phyloP scores from a whole-genome alignment of 2,113 vertebrate species.

The Toxotes chatareus region DNA sequence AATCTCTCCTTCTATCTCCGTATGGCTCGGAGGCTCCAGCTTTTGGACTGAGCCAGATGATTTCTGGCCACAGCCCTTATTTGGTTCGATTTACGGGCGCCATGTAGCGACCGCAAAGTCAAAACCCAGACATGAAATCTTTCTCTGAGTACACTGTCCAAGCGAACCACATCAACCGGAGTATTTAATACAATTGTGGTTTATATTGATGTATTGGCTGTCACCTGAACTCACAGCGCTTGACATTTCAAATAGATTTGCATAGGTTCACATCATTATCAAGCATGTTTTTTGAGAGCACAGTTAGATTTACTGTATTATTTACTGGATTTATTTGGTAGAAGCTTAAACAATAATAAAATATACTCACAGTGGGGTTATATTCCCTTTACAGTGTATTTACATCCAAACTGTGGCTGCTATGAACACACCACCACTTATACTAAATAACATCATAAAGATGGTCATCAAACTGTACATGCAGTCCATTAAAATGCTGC shows the following conservation, averaged over 20 bases:
- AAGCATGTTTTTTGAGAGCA: background rate
- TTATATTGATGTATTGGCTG: constrained; percentile 38
- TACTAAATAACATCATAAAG: constrained; percentile 4
- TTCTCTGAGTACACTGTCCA: constrained; percentile 26
- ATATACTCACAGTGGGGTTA: background rate
- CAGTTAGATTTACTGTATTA: background rate
- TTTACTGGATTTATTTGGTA: constrained; percentile 8
- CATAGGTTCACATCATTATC: constrained; percentile 28
- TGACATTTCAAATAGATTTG: constrained; percentile 27
- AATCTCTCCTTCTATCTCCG: constrained; percentile 66
- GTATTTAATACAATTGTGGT: constrained; percentile 50
- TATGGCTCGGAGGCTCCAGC: constrained; percentile 51
- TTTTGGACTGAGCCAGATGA: constrained; percentile 37
- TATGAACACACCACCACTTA: constrained; percentile 3
- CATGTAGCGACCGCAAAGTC: constrained; percentile 66
- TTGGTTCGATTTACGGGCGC: constrained; percentile 76
- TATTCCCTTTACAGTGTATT: background rate
- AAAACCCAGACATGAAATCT: constrained; percentile 59
- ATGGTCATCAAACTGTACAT: background rate
- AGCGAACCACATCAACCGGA: constrained; percentile 57
- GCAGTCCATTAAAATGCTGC: background rate
- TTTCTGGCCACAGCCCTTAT: constrained; percentile 66
- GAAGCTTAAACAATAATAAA: constrained; percentile 17
- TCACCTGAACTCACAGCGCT: constrained; percentile 39
- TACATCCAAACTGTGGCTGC: background rate